Conservation (phyloP, 1,140 invertebrate genomes). For the Drosophila willistoni region DNA sequence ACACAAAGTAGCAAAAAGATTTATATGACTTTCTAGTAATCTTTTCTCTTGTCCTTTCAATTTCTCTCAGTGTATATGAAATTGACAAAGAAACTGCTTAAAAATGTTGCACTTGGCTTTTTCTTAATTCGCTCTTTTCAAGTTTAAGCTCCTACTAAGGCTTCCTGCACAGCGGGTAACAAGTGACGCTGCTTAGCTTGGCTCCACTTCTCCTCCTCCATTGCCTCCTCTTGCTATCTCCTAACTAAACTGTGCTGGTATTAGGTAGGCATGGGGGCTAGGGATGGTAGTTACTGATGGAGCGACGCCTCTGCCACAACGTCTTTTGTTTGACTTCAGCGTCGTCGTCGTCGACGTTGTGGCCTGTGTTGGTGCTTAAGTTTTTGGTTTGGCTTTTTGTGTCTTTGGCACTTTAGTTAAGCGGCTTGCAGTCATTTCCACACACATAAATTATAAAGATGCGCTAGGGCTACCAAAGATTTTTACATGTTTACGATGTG, state of each 20-base stretch:
- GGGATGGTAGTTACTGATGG: too few species aligned
- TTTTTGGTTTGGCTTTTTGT: conserved; percentile 17
- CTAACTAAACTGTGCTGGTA: too few species aligned
- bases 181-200: conserved; percentile 16
- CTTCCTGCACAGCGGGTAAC: conserved; percentile 48
- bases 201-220: neutral
- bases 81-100: conserved; percentile 39
- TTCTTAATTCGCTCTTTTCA: conserved; percentile 49
- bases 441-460: conserved; percentile 52
- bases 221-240: neutral
- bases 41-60: too few species aligned
- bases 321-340: conserved; percentile 33
- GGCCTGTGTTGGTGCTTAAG: conserved; percentile 32
- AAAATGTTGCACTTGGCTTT: conserved; percentile 51
- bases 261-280: neutral
- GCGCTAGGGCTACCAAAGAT: conserved; percentile 12
- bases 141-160: conserved; percentile 45
- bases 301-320: neutral
- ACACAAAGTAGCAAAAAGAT: too few species aligned
- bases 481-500: conserved; percentile 17
- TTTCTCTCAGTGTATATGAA: conserved; percentile 20
- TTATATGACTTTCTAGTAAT: too few species aligned
- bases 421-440: conserved; percentile 38
- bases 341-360: neutral
- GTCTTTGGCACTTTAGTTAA: conserved; percentile 49